Evolutionary conservation across 1,140 invertebrate genomes (phyloP), one percentile per base, ranked within the genome.

Genomic region (Monochamus saltuarius): DNA sequence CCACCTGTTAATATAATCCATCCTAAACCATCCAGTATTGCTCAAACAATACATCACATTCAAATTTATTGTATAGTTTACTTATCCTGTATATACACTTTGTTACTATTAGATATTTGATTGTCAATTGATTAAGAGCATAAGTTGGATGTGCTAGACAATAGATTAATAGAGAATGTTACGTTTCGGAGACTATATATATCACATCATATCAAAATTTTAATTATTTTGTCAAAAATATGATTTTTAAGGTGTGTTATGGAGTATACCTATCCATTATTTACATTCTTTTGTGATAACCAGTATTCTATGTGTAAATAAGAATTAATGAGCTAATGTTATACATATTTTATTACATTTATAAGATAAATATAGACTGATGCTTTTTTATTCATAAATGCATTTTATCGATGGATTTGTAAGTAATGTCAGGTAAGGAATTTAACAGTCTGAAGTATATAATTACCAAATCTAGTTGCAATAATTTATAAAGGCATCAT

Each of bases 1-100:
- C 84, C 85, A 43, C 84, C 84, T 17, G 84, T 86, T 49, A 85
- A 86, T 67, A 86, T 87, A 70, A 81, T 86, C 56, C 85, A 87
- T 75, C 85, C 84, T 29, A 84, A 81, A 74, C 82, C 82, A 43
- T 76, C 81, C 61, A 73, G 64, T 59, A 43, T 56, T 63, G 65
- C 65, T 58, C 61, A 60, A 61, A 60, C 57, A 36, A 49, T 62
- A 50, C 61, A 63, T 38, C 47, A 39, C 39, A 65, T 67, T 55
- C 42, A 59, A 39, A 35, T 62, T 51, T 52, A 52, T 38, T 56
- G 60, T 14, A 22, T 61, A 14, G 34, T 45, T 45, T 47, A 49
- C 13, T 39, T 55, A 17, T 17, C 14, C 37, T 49, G 17, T 46
- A 46, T 59, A 42, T 29, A 29, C 22, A 29, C 22, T 29, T 29